phyloP scores from a whole-genome alignment of 1,140 invertebrate species.

The Drosophila takahashii region DNA sequence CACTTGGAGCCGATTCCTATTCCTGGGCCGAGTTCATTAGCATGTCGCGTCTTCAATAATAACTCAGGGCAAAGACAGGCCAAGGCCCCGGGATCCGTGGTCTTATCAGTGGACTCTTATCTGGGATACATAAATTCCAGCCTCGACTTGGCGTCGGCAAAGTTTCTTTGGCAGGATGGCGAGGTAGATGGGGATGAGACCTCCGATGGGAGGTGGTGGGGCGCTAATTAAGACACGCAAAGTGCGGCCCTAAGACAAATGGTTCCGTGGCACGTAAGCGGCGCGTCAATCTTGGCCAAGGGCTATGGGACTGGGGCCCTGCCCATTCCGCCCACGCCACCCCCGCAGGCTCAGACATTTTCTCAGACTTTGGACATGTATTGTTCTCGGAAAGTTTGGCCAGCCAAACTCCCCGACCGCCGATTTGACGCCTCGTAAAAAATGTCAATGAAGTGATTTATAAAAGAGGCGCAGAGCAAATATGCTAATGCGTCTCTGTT shows the following conservation, averaged over 20 bases:
- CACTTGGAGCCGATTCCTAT: neutral
- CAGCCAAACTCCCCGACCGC: neutral
- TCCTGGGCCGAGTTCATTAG: slow-evolving; percentile 57
- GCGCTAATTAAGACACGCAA: slow-evolving; percentile 81
- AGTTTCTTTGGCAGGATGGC: slow-evolving; percentile 38
- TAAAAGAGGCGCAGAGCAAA: slow-evolving; percentile 41
- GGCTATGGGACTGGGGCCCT: slow-evolving; percentile 5
- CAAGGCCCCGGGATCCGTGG: slow-evolving; percentile 37
- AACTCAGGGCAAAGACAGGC: slow-evolving; percentile 50
- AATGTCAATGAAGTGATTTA: slow-evolving; percentile 81
- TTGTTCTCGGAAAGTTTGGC: slow-evolving; percentile 44
- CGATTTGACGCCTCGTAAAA: slow-evolving; percentile 70
- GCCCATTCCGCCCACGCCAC: slow-evolving; percentile 1
- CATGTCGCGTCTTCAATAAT: slow-evolving; percentile 50
- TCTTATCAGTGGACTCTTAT: slow-evolving; percentile 65
- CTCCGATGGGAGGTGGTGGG: slow-evolving; percentile 19
- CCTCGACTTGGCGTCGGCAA: slow-evolving; percentile 59
- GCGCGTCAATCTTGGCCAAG: slow-evolving; percentile 63
- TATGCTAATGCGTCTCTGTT: slow-evolving; percentile 67
- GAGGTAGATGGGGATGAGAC: neutral
- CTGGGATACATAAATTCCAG: slow-evolving; percentile 77
- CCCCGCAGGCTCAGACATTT: slow-evolving; percentile 51
- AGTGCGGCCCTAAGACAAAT: slow-evolving; percentile 77
- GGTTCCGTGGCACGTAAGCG: slow-evolving; percentile 70
- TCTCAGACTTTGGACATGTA: slow-evolving; percentile 41